Percentiles rank a stretch among this genome's conserved stretches.
Evolutionary conservation across 2,797 vertebrate genomes (phyloP).

Genomic region (Tragelaphus eurycerus): DNA sequence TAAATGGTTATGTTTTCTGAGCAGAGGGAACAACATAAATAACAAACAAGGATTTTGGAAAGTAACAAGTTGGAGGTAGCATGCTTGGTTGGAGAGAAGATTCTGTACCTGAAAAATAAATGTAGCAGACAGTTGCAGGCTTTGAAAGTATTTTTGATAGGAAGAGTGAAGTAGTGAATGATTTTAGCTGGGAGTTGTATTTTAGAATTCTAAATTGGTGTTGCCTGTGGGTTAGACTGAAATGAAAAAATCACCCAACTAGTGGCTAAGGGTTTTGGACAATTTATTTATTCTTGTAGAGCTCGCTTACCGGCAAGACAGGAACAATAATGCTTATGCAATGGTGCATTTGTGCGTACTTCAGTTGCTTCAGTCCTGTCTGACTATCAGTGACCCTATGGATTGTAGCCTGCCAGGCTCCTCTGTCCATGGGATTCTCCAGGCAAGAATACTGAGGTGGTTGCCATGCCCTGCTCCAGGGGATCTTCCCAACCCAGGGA

Average conservation of each 20-base stretch:
- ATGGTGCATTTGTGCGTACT: fast-evolving
- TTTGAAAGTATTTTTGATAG: slow-evolving; percentile 25
- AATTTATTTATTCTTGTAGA: background rate
- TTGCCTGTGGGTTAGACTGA: background rate
- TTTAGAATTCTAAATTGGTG: slow-evolving; percentile 1
- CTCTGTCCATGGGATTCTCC: background rate
- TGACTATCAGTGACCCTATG: background rate
- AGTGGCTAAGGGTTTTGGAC: background rate
- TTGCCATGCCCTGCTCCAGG: background rate
- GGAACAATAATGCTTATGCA: background rate
- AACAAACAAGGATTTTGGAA: background rate
- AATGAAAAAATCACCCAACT: background rate
- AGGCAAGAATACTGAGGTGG: background rate
- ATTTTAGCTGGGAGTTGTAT: background rate
- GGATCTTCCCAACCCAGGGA: background rate
- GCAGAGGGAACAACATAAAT: background rate
- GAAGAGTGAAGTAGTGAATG: background rate
- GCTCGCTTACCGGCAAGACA: background rate
- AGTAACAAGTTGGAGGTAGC: background rate
- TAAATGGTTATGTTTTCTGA: background rate
- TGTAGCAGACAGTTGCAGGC: background rate
- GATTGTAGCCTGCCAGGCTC: background rate
- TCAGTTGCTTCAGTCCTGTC: background rate
- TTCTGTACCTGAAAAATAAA: background rate
- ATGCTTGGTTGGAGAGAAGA: background rate